Percentiles rank a stretch among this genome's conserved stretches.
phyloP scores from a whole-genome alignment of 1,140 invertebrate genomes.

The Dolichoris vasculosae region DNA sequence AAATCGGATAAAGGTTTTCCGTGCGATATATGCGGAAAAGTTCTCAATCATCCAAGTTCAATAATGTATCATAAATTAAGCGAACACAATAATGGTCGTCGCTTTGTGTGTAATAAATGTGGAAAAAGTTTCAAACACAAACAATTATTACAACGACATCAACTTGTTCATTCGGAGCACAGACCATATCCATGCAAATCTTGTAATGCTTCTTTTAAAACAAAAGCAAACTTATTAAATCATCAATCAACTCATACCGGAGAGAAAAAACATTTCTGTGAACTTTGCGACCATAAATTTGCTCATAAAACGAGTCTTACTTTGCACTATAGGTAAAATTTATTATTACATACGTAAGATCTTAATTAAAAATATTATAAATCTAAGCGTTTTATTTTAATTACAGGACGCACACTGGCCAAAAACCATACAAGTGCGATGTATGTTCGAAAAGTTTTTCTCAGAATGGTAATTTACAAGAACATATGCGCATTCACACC shows the following conservation, averaged over 20 bases:
- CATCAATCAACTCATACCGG: conserved; percentile 82
- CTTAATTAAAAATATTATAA: background rate
- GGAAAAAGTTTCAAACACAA: conserved; percentile 83
- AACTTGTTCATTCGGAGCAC: conserved; percentile 81
- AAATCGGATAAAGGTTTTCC: conserved; percentile 74
- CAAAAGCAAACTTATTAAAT: conserved; percentile 81
- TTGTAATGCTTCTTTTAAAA: conserved; percentile 82
- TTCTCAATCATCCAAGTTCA: conserved; percentile 79
- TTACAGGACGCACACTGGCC: conserved; percentile 73
- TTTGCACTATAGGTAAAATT: conserved; percentile 77
- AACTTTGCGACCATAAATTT: conserved; percentile 85
- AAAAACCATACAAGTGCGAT: conserved; percentile 78
- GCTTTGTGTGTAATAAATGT: conserved; percentile 83
- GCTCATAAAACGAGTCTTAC: conserved; percentile 84
- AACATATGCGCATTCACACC: conserved; percentile 78
- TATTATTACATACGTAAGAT: conserved; percentile 11
- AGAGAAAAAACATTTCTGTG: conserved; percentile 83
- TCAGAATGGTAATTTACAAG: conserved; percentile 78
- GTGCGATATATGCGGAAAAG: conserved; percentile 82
- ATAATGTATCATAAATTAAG: conserved; percentile 83
- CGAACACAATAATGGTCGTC: conserved; percentile 79
- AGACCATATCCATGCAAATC: conserved; percentile 78
- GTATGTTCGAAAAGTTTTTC: conserved; percentile 79
- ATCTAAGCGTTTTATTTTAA: conserved; percentile 15
- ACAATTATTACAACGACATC: conserved; percentile 81